phyloP scores from a whole-genome alignment of 2,113 vertebrate species.

The Leucoraja erinaceus region DNA sequence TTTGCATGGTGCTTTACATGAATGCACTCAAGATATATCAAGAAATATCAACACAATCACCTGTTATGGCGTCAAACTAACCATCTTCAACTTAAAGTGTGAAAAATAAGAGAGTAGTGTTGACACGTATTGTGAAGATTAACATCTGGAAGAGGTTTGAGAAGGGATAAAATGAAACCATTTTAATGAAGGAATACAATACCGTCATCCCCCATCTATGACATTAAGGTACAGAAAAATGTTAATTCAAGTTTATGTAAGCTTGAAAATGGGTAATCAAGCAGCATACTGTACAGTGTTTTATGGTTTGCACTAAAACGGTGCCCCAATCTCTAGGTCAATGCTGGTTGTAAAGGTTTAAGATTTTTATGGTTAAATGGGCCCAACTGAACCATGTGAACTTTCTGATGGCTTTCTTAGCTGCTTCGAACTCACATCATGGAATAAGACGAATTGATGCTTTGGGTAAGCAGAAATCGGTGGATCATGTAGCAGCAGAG shows the following conservation, averaged over 20 bases:
- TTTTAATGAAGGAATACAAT: slow-evolving; percentile 49
- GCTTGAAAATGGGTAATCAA: slow-evolving; percentile 38
- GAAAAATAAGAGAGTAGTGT: slow-evolving; percentile 46
- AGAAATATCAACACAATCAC: neutral
- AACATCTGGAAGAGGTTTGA: slow-evolving; percentile 42
- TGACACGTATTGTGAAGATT: slow-evolving; percentile 49
- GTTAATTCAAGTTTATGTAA: slow-evolving; percentile 48
- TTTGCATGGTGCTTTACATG: neutral
- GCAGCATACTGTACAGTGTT: slow-evolving; percentile 44
- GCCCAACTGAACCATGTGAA: too few relatives aligned
- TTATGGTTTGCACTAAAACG: slow-evolving; percentile 48
- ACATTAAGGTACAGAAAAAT: slow-evolving; percentile 49
- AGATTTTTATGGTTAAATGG: too few relatives aligned
- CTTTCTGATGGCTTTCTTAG: slow-evolving; percentile 46
- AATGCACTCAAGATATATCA: neutral
- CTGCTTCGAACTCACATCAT: slow-evolving; percentile 49
- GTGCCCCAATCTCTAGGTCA: slow-evolving; percentile 44
- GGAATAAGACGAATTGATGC: slow-evolving; percentile 48
- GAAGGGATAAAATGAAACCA: slow-evolving; percentile 44
- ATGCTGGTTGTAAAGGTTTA: too few relatives aligned
- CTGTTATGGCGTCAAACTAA: neutral
- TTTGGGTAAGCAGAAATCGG: slow-evolving; percentile 36
- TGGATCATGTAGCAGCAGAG: neutral
- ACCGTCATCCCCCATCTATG: slow-evolving; percentile 49
- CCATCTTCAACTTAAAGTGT: neutral